Evolutionary conservation across 2,797 vertebrate species (phyloP).

Genomic region (Premnoplex brunnescens): DNA sequence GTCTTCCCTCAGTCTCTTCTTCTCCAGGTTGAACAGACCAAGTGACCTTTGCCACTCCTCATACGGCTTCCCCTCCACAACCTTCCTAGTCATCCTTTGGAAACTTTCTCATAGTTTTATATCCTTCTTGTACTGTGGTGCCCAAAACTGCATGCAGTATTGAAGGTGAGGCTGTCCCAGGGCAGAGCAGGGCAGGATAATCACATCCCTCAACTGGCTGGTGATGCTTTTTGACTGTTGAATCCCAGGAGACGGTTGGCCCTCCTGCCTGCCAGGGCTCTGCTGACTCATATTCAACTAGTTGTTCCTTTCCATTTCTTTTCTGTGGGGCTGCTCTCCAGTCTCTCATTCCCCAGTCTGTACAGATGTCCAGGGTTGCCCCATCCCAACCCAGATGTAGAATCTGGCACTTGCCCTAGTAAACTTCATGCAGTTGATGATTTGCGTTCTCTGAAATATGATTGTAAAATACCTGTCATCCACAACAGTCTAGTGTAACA

Average conservation of each 20-base stretch:
- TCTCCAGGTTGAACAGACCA: background rate
- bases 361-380: background rate
- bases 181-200: accelerated
- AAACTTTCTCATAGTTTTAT: background rate
- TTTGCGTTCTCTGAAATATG: background rate
- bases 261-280: background rate
- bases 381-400: background rate
- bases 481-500: background rate
- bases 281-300: accelerated
- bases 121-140: too few species aligned
- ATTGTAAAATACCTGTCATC: background rate
- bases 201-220: accelerated
- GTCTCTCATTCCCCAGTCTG: background rate
- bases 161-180: accelerated
- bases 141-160: background rate
- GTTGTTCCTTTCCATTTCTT: background rate
- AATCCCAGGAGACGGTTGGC: accelerated
- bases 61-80: background rate
- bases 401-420: background rate
- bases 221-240: accelerated
- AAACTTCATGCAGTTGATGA: background rate
- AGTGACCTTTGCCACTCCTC: background rate
- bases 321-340: background rate
- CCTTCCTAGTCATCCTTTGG: background rate
- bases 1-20: too few species aligned